phyloP scores from a whole-genome alignment of 1,140 invertebrate genomes.

The Protaetia brevitarsis region DNA sequence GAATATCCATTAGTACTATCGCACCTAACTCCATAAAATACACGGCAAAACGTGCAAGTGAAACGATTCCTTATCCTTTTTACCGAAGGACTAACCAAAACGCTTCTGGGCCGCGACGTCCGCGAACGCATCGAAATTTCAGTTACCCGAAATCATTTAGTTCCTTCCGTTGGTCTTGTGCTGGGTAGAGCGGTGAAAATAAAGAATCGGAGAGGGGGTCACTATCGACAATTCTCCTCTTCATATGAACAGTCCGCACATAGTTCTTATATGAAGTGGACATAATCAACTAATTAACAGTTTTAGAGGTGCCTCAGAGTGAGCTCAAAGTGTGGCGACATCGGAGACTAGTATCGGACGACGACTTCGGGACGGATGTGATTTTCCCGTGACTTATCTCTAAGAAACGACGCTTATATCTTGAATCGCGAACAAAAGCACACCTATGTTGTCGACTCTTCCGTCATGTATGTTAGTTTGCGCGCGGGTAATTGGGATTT shows the following conservation, averaged over 20 bases:
- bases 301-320: conserved; percentile 13
- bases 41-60: too few relatives aligned
- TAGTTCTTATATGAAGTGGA: conserved; percentile 35
- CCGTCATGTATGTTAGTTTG: not conserved
- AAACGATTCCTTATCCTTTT: too few relatives aligned
- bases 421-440: not conserved
- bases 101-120: too few relatives aligned
- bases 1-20: not conserved
- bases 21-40: too few relatives aligned
- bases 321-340: not conserved
- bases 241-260: conserved; percentile 37
- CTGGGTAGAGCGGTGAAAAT: conserved; percentile 31
- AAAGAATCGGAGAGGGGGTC: conserved; percentile 34
- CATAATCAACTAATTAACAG: conserved; percentile 33
- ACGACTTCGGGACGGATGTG: not conserved
- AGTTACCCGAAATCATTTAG: conserved; percentile 10
- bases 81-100: too few relatives aligned
- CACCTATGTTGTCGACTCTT: conserved; percentile 4
- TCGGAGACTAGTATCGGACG: not conserved
- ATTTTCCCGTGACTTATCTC: not conserved
- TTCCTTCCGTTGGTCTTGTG: conserved; percentile 16
- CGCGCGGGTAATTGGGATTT: not conserved
- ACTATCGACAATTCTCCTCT: conserved; percentile 33
- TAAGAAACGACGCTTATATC: not conserved
- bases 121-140: conserved; percentile 19